Base-by-base conservation (phyloP, 2,797 vertebrate genomes). In the Danio tinwini region DNA sequence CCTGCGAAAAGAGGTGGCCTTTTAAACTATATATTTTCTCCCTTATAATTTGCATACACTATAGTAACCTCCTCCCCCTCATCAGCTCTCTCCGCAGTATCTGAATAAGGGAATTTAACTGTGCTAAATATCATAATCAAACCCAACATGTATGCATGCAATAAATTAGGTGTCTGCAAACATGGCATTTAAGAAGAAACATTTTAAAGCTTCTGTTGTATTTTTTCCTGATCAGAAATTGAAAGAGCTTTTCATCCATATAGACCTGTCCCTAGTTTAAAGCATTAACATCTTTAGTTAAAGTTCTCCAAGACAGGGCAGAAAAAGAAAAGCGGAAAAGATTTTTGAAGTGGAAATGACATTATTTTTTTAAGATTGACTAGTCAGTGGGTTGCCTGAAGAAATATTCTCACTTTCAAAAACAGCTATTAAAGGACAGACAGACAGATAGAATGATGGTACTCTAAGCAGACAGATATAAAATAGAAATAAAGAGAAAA, bases 141-240 rank as follows among this genome's bases (percentile, higher is more conserved):
- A 78, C 63, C 64, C 42, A 88, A 87, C 71, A 37, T 58, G 78
- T 64, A 64, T 37, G 47, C 3, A 0, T n/a, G 62, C 59, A 83
- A 82, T 13, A 76, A 61, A 83, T 82, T 58, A 87, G 55, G 52
- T 74, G 61, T 56, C 40, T 71, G 70, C 47, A 61, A 53, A 80
- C 14, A 56, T 39, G 11, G 5, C n/a, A 39, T 52, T 12, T 49
- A 49, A 62, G 50, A 47, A 10, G 10, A 13, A 37, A 49, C 8
- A 64, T n/a, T 29, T 40, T 10, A 44, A 42, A 65, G 74, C 61
- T 64, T 10, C 44, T 65, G 7, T 40, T 72, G 50, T 29, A 29
- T 29, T 4, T 65, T 75, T n/a, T n/a, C n/a, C 50, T 13, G 11
- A 55, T 12, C n/a, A 11, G 17, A 55, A 55, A 55, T 4, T 13